phyloP scores from a whole-genome alignment of 2,797 vertebrate genomes.

The Neomorphus geoffroyi region DNA sequence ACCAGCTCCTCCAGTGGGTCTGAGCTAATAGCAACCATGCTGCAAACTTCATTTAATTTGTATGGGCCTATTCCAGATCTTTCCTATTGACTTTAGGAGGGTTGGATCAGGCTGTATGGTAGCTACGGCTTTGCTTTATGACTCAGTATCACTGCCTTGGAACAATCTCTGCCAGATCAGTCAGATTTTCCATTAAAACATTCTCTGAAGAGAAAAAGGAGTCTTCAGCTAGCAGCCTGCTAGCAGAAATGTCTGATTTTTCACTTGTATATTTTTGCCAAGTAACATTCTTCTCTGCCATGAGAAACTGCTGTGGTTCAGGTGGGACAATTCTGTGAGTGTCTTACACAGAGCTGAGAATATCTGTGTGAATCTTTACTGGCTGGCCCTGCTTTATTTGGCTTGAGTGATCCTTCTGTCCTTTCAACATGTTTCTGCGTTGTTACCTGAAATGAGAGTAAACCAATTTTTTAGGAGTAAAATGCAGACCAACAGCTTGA shows the following conservation, averaged over 20 bases:
- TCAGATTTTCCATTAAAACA: slow-evolving; percentile 48
- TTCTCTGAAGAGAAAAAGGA: slow-evolving; percentile 15
- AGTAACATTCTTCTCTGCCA: background rate
- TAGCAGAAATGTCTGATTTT: slow-evolving; percentile 22
- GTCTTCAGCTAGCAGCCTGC: slow-evolving; percentile 4
- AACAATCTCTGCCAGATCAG: background rate
- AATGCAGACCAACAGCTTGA: background rate
- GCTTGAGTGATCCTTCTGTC: background rate
- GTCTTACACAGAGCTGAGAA: background rate
- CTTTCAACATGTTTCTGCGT: background rate
- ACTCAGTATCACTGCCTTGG: slow-evolving; percentile 53
- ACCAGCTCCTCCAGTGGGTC: background rate
- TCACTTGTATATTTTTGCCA: background rate
- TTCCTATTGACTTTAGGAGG: background rate
- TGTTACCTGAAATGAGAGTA: background rate
- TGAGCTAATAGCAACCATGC: background rate
- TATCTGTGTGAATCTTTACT: background rate
- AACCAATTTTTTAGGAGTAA: background rate
- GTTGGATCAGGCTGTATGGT: background rate
- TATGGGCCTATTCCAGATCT: background rate
- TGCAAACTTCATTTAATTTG: slow-evolving; percentile 32
- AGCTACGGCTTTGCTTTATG: slow-evolving; percentile 32
- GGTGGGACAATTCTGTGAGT: background rate
- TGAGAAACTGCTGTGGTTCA: background rate
- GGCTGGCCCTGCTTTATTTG: background rate